These are phyloP conservation scores for Rhyzopertha dominica DNA, from an alignment of 1,140 invertebrate species.

Conservation along the genomic window DNA sequence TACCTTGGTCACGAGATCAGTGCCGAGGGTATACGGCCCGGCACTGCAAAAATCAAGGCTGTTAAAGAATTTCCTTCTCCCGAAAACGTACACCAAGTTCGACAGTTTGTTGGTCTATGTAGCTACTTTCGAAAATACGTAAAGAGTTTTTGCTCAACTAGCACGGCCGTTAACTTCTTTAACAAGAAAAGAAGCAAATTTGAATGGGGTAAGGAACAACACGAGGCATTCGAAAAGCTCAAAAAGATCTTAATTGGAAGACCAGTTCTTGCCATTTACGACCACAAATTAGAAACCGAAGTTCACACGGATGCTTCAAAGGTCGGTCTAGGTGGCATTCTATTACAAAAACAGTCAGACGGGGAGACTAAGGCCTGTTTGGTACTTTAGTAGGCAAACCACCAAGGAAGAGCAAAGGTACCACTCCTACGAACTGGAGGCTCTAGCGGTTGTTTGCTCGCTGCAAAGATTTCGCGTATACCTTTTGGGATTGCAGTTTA, in stretches of 20 bases:
- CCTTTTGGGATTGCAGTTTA: constrained; percentile 8
- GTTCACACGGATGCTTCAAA: too few species aligned
- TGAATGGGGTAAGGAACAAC: neutral
- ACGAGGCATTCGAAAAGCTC: neutral
- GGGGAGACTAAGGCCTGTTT: neutral
- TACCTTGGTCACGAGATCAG: constrained; percentile 47
- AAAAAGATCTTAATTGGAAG: neutral
- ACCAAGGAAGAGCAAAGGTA: neutral
- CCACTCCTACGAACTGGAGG: constrained; percentile 10
- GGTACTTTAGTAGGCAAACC: constrained; percentile 8
- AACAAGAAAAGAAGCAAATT: too few species aligned
- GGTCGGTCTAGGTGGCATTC: constrained; percentile 2
- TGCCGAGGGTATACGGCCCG: constrained; percentile 41
- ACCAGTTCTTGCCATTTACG: neutral
- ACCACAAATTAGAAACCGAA: neutral
- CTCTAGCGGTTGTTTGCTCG: constrained; percentile 5
- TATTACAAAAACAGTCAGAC: constrained; percentile 5
- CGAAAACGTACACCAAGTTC: too few species aligned
- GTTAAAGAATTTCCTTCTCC: constrained; percentile 38
- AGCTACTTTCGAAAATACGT: too few species aligned
- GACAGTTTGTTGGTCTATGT: too few species aligned
- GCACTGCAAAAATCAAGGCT: constrained; percentile 24
- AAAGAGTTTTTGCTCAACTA: too few species aligned
- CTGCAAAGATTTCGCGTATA: constrained; percentile 9
- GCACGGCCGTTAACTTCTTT: too few species aligned